Percentiles rank a stretch among this genome's conserved stretches.
These are phyloP conservation scores for Brenthis hecate DNA, from an alignment of 2,888 invertebrate species.

Conservation along the genomic window DNA sequence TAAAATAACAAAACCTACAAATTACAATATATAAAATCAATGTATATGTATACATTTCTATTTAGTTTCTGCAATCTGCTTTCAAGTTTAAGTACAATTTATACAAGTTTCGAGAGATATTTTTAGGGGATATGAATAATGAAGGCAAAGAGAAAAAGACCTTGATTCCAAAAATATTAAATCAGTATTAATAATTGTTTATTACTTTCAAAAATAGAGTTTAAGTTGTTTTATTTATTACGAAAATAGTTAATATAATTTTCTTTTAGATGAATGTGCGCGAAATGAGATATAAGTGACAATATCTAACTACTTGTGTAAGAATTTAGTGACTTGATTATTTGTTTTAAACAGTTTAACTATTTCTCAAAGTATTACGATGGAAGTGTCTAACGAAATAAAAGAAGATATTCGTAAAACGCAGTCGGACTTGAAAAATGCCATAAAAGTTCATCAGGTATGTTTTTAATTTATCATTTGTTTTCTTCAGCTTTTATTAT, in stretches of 20 bases:
- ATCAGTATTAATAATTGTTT: no score
- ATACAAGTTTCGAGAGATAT: no score
- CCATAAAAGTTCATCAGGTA: constrained; percentile 85
- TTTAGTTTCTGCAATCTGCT: no score
- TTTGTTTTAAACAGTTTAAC: constrained; percentile 2
- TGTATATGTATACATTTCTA: neutral
- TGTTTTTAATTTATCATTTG: constrained; percentile 39
- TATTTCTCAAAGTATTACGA: constrained; percentile 42
- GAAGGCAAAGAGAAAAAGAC: no score
- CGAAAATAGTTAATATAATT: no score
- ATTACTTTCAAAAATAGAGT: no score
- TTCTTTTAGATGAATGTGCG: no score
- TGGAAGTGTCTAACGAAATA: constrained; percentile 84
- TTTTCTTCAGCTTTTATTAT: neutral
- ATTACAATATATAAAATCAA: neutral
- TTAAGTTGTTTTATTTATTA: no score
- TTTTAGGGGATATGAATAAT: no score
- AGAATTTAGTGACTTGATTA: neutral
- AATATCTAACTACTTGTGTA: constrained; percentile 2
- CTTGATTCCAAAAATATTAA: no score
- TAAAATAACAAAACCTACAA: neutral
- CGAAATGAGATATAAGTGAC: neutral
- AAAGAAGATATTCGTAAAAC: constrained; percentile 84
- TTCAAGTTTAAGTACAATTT: no score
- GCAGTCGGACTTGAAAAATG: constrained; percentile 83